A percentile compares a stretch with the other conserved stretches of the same genome.
Evolutionary conservation across 1,140 invertebrate genomes (phyloP).

Genomic region (Lucilia cuprina): DNA sequence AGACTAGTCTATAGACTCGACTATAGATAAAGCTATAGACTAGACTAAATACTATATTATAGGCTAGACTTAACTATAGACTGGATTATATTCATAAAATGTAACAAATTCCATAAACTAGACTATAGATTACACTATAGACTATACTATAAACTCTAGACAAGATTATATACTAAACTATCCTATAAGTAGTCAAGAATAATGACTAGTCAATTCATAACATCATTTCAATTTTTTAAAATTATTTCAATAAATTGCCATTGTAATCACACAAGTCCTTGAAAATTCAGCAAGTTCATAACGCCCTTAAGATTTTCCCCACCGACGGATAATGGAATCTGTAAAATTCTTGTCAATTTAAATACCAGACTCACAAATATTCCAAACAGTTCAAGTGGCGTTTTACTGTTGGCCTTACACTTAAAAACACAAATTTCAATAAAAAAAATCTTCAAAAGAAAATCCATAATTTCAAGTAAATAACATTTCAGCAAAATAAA

Average conservation of each 20-base stretch:
- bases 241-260: neutral
- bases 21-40: too few relatives aligned
- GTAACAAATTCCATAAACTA: too few relatives aligned
- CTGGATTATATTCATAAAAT: too few relatives aligned
- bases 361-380: conserved; percentile 1
- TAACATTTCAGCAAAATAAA: neutral
- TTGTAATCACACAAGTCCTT: neutral
- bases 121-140: too few relatives aligned
- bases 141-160: too few relatives aligned
- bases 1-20: too few relatives aligned
- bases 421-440: neutral
- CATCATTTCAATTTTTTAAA: neutral
- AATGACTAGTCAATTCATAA: too few relatives aligned
- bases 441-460: neutral
- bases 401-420: neutral
- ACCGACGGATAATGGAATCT: neutral
- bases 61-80: too few relatives aligned
- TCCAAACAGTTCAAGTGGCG: neutral
- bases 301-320: neutral
- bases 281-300: neutral
- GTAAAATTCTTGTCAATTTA: neutral
- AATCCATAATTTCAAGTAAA: neutral
- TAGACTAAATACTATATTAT: too few relatives aligned
- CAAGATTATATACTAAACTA: too few relatives aligned
- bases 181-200: too few relatives aligned